phyloP scores from a whole-genome alignment of 1,140 invertebrate species.

The Heliconius hermathena region DNA sequence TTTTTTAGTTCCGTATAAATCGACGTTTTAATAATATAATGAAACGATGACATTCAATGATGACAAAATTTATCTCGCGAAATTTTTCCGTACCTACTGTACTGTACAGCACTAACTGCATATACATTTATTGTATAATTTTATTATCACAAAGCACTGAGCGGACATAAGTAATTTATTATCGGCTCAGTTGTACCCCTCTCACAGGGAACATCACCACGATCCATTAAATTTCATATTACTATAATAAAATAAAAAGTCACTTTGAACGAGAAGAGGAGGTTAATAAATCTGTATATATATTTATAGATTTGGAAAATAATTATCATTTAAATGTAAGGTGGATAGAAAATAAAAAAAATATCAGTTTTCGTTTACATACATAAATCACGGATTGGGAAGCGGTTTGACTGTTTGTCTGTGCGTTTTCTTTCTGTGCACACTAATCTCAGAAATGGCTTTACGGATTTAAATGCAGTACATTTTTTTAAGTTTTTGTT shows the following conservation, averaged over 20 bases:
- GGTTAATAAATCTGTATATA: not conserved
- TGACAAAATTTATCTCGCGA: not conserved
- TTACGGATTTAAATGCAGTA: too few species aligned
- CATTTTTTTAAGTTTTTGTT: too few species aligned
- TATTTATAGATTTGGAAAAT: not conserved
- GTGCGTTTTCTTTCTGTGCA: too few species aligned
- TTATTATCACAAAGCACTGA: conserved; percentile 28
- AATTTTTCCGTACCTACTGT: too few species aligned
- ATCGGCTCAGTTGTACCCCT: conserved; percentile 35
- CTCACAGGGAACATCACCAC: conserved; percentile 27
- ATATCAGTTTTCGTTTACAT: too few species aligned
- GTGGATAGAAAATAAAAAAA: too few species aligned
- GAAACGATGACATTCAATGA: not conserved
- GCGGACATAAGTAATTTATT: conserved; percentile 41
- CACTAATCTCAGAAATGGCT: too few species aligned
- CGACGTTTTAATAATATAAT: not conserved
- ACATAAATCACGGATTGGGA: too few species aligned
- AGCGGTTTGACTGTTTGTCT: too few species aligned
- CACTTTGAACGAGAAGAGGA: not conserved
- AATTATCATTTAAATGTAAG: too few species aligned
- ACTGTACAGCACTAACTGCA: not conserved
- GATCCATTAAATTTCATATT: conserved; percentile 32
- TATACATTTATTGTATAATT: conserved; percentile 26
- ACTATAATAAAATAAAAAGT: conserved; percentile 13
- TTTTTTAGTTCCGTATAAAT: not conserved